phyloP scores from a whole-genome alignment of 2,113 vertebrate genomes.

The Petrocephalus microphthalmus region DNA sequence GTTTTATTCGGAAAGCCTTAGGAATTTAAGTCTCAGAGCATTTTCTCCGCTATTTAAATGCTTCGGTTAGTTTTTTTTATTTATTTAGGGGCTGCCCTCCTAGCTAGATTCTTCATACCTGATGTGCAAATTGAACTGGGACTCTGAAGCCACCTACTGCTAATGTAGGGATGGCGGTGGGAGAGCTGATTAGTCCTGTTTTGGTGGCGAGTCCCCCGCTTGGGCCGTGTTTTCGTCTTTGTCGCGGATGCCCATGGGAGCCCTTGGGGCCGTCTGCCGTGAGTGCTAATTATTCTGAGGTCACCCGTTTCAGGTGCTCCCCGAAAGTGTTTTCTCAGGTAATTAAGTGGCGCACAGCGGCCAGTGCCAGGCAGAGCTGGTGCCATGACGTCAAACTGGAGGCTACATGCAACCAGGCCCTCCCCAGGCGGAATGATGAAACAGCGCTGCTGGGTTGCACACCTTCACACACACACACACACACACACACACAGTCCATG shows the following conservation, averaged over 20 bases:
- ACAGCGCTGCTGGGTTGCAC: background rate
- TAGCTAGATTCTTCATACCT: background rate
- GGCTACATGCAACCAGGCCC: conserved; percentile 21
- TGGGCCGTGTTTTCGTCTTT: conserved; percentile 5
- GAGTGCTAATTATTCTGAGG: conserved; percentile 38
- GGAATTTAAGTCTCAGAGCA: background rate
- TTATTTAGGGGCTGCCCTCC: background rate
- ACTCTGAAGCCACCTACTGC: background rate
- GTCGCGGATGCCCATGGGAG: background rate
- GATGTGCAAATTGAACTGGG: conserved; percentile 18
- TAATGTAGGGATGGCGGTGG: background rate
- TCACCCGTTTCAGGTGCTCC: conserved; percentile 37
- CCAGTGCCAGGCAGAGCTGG: conserved; percentile 33
- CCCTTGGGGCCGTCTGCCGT: background rate
- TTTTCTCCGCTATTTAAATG: background rate
- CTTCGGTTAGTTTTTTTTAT: background rate
- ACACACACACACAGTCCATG: background rate
- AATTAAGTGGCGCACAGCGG: conserved; percentile 29
- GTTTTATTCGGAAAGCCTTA: background rate
- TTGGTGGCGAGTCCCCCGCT: conserved; percentile 38
- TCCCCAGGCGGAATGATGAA: conserved; percentile 50
- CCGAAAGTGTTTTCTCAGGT: conserved; percentile 38
- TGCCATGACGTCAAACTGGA: conserved; percentile 21
- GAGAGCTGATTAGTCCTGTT: conserved; percentile 46
- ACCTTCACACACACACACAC: background rate